Evolutionary conservation across 1,140 invertebrate genomes (phyloP), one percentile per base, ranked within the genome.

Genomic region (Charaxes varanes): DNA sequence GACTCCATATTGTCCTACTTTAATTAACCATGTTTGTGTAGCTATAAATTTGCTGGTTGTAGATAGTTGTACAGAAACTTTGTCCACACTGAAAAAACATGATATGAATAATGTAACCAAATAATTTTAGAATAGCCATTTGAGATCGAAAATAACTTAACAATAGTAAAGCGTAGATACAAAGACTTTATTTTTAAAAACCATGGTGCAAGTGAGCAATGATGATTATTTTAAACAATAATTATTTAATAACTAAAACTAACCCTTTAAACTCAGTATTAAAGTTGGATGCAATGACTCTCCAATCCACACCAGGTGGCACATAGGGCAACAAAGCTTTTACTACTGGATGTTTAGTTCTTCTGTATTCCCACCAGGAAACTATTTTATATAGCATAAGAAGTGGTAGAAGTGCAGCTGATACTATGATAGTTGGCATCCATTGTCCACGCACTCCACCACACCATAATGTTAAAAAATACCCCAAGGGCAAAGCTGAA

Each of bases 1-100:
- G 0, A 96, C 62, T 55, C 77, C 88, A 64, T 96, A 94, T 27
- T 92, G 89, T 0, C 90, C 86, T 1, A 94, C 88, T 84, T 95
- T 94, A 13, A 97, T 89, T n/a, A 97, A 89, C 94, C 94, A 97
- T 53, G 91, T 94, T 59, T 94, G 90, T 1, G 94, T 96, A 3
- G 91, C 92, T 49, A 95, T 87, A 17, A 95, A 83, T 58, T 89
- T 89, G 31, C 86, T 88, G 13, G 93, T 85, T 2, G 89, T 87
- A 68, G 88, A 92, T 28, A 89, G 86, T 31, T 89, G 86, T 41
- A 94, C 89, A 11, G 86, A 88, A 41, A 94, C 88, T 81, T 94
- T 95, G 59, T 94, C 91, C 45, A 91, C 79, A 46, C 91, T 92
- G 67, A 30, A 87, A 86, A 45, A 65, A 51, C n/a, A n/a, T n/a